A percentile compares a stretch with the other conserved stretches of the same genome.
Conservation (phyloP, 2,888 invertebrate species). For the Crematogaster levior region DNA sequence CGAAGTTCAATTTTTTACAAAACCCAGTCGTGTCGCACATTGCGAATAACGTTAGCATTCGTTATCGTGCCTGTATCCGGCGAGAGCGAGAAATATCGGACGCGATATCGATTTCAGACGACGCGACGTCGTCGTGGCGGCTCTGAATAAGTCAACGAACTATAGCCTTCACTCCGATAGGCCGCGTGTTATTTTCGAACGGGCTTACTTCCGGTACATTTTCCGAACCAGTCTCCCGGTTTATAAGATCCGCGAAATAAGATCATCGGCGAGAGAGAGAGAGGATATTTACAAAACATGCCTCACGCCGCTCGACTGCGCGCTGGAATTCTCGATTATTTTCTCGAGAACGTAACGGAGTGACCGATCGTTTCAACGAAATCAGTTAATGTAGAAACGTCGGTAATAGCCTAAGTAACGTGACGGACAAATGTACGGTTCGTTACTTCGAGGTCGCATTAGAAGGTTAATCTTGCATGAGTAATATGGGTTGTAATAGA, state of each 20-base stretch:
- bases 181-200: conserved; percentile 44
- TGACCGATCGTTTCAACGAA: neutral
- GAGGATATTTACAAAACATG: neutral
- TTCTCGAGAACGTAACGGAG: neutral
- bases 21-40: neutral
- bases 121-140: conserved; percentile 43
- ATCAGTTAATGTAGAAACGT: neutral
- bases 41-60: conserved; percentile 33
- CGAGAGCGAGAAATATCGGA: conserved; percentile 43
- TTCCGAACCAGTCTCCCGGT: conserved; percentile 31
- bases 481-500: conserved; percentile 13
- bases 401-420: neutral
- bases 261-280: neutral
- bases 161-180: conserved; percentile 46
- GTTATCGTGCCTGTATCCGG: conserved; percentile 29
- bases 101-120: conserved; percentile 45
- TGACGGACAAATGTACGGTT: neutral
- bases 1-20: neutral
- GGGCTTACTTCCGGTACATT: conserved; percentile 45
- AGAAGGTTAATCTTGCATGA: conserved; percentile 41
- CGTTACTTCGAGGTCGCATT: conserved; percentile 35
- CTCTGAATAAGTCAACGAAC: conserved; percentile 52
- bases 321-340: neutral
- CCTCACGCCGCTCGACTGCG: neutral
- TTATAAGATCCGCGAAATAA: neutral